These are phyloP conservation scores for Mycogona germanica DNA, from an alignment of 2,888 invertebrate genomes.

Conservation along the genomic window DNA sequence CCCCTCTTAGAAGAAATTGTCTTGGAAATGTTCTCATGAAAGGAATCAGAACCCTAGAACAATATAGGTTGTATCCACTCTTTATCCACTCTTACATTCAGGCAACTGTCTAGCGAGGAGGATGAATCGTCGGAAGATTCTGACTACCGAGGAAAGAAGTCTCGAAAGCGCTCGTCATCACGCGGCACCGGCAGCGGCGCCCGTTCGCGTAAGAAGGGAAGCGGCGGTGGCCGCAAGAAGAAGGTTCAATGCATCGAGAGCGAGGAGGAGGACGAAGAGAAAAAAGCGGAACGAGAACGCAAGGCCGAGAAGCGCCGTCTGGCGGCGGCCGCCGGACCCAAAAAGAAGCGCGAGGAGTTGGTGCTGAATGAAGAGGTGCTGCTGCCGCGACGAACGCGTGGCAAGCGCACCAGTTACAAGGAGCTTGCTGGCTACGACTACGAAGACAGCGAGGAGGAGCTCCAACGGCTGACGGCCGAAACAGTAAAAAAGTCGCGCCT, in stretches of 20 bases:
- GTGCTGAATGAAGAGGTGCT: constrained; percentile 43
- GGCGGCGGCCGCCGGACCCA: constrained; percentile 10
- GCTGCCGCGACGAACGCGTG: constrained; percentile 42
- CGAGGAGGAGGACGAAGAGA: constrained; percentile 26
- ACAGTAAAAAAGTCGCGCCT: constrained; percentile 12
- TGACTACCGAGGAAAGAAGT: constrained; percentile 18
- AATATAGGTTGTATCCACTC: too few species aligned
- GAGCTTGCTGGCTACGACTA: constrained; percentile 49
- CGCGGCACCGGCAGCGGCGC: neutral
- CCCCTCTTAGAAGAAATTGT: too few species aligned
- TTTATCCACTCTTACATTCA: too few species aligned
- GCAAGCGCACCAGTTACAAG: constrained; percentile 60
- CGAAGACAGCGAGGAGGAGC: constrained; percentile 1
- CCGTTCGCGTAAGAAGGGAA: constrained; percentile 36
- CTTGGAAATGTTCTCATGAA: too few species aligned
- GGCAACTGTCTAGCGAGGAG: too few species aligned
- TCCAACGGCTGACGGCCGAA: neutral
- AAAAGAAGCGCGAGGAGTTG: neutral
- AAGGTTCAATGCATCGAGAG: too few species aligned
- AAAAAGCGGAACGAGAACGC: neutral
- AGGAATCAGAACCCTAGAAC: too few species aligned
- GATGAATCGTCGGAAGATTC: constrained; percentile 27
- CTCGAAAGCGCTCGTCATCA: neutral
- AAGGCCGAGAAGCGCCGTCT: constrained; percentile 6
- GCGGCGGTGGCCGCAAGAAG: constrained; percentile 47